A percentile compares a stretch with the other conserved stretches of the same genome.
Conservation (phyloP, 2,113 vertebrate genomes). For the Sula dactylatra region DNA sequence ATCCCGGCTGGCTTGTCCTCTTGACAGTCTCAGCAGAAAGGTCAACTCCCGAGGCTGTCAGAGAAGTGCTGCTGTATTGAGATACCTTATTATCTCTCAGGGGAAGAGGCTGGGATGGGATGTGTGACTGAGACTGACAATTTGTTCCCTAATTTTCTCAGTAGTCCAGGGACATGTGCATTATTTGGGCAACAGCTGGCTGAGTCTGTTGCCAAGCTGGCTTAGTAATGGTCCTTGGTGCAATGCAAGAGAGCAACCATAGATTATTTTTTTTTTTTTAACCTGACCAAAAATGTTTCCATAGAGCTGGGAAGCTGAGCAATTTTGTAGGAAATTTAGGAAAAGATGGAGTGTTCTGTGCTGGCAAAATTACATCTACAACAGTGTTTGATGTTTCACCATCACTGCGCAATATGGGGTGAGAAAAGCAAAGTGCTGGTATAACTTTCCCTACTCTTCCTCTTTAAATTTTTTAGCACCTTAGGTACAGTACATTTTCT, state of each 20-base stretch:
- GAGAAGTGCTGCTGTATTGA: neutral
- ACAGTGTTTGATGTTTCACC: neutral
- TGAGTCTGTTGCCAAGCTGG: neutral
- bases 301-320: neutral
- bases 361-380: neutral
- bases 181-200: neutral
- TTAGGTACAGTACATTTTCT: neutral
- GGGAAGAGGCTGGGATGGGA: neutral
- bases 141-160: constrained; percentile 22
- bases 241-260: neutral
- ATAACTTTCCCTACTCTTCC: neutral
- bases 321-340: neutral
- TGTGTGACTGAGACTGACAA: neutral
- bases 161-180: neutral
- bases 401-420: fast-evolving
- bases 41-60: neutral
- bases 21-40: neutral
- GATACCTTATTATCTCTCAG: neutral
- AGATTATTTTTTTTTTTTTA: neutral
- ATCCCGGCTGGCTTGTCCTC: neutral
- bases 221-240: neutral
- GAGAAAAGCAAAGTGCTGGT: neutral
- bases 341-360: neutral
- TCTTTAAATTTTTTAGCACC: neutral
- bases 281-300: neutral